phyloP scores from a whole-genome alignment of 2,113 vertebrate genomes.

The Archocentrus centrarchus region DNA sequence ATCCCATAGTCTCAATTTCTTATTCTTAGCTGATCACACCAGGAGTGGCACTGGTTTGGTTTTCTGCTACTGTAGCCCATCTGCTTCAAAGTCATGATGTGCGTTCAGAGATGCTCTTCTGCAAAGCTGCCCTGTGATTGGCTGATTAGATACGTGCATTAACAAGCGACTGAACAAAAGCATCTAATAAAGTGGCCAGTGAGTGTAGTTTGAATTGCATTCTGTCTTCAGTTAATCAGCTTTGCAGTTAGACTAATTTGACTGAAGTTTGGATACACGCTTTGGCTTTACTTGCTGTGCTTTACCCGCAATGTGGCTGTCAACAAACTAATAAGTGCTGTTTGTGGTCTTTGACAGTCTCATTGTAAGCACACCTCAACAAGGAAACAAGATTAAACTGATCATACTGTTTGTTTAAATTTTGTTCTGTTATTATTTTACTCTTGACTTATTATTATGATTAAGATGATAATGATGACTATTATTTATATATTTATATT shows the following conservation, averaged over 20 bases:
- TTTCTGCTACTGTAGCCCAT: too few species aligned
- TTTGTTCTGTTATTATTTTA: neutral
- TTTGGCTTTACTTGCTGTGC: conserved; percentile 1
- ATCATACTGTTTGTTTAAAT: conserved; percentile 4
- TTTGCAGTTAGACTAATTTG: neutral
- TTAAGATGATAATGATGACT: too few species aligned
- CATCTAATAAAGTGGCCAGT: too few species aligned
- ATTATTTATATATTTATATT: neutral
- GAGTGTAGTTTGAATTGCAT: neutral
- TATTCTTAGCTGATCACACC: too few species aligned
- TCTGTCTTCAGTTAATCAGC: neutral
- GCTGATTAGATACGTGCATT: too few species aligned
- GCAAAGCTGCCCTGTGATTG: neutral
- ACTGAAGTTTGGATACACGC: neutral
- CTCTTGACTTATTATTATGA: neutral
- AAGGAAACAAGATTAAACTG: conserved; percentile 9
- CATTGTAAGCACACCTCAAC: conserved; percentile 4
- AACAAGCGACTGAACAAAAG: too few species aligned
- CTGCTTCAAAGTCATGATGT: too few species aligned
- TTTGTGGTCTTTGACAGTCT: conserved; percentile 13
- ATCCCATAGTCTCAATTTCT: too few species aligned
- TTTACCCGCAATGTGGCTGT: neutral
- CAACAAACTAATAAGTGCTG: conserved; percentile 7
- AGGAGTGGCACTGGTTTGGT: too few species aligned
- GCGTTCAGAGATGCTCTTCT: too few species aligned